Conservation (phyloP, 2,797 vertebrate species). For the Botia kubotai region DNA sequence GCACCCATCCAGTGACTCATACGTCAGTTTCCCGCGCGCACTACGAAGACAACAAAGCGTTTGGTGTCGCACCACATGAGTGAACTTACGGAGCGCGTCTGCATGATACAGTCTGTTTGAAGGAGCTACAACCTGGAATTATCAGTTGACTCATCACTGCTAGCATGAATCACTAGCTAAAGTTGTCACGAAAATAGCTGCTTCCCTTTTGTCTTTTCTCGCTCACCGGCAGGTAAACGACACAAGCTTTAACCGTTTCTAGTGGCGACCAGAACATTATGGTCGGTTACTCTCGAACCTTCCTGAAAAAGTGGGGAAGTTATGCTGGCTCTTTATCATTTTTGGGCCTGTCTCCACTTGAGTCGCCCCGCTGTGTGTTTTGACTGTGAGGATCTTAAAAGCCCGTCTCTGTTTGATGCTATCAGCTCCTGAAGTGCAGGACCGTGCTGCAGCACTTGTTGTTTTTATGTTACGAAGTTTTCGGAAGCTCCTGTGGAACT, state of each 20-base stretch:
- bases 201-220: background rate
- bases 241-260: background rate
- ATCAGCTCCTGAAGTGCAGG: conserved; percentile 44
- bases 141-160: conserved; percentile 11
- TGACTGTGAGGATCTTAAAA: conserved; percentile 65
- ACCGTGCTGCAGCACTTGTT: conserved; percentile 20
- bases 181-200: background rate
- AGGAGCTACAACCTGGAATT: conserved; percentile 25
- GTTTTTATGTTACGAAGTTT: conserved; percentile 15
- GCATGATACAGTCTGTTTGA: background rate
- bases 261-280: background rate
- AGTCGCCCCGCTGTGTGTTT: conserved; percentile 52
- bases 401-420: conserved; percentile 50
- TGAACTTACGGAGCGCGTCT: background rate
- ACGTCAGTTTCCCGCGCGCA: background rate
- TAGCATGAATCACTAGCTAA: conserved; percentile 18
- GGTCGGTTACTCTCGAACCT: background rate
- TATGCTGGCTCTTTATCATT: conserved; percentile 43
- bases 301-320: conserved; percentile 1
- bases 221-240: background rate
- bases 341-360: conserved; percentile 57
- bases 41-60: conserved; percentile 17
- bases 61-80: conserved; percentile 16
- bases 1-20: too few species aligned
- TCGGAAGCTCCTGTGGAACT: background rate